These are phyloP conservation scores for Chaunax sp. DNA, from an alignment of 2,797 vertebrate species.

Conservation along the genomic window DNA sequence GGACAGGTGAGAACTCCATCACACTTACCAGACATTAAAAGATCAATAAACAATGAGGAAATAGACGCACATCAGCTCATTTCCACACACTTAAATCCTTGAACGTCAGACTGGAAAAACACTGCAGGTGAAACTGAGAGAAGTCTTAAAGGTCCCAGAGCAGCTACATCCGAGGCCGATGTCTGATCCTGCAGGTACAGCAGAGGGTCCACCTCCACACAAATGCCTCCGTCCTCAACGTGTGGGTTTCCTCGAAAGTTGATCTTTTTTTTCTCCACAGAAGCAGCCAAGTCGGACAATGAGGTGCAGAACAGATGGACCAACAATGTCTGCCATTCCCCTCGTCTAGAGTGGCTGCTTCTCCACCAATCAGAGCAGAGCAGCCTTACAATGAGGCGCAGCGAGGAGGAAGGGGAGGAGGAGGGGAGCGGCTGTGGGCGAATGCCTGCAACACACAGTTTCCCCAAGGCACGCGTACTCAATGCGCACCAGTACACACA, in stretches of 20 bases:
- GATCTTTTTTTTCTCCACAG: slow-evolving; percentile 7
- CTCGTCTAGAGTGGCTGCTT: slow-evolving; percentile 64
- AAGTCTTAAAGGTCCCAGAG: slow-evolving; percentile 21
- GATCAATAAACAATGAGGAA: slow-evolving; percentile 9
- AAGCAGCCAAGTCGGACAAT: slow-evolving; percentile 78
- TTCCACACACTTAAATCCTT: slow-evolving; percentile 43
- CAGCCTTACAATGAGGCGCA: slow-evolving; percentile 64
- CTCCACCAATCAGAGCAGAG: slow-evolving; percentile 71
- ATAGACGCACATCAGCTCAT: slow-evolving; percentile 37
- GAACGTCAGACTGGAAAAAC: neutral
- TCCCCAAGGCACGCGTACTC: slow-evolving; percentile 75
- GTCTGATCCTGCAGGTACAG: slow-evolving; percentile 11
- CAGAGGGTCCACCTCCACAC: slow-evolving; percentile 6
- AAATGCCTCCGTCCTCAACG: slow-evolving; percentile 16
- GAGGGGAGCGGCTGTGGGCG: slow-evolving; percentile 47
- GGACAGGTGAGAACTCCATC: neutral
- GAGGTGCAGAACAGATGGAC: slow-evolving; percentile 83
- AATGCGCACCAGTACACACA: slow-evolving; percentile 49
- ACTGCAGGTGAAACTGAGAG: neutral
- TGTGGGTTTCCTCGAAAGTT: neutral
- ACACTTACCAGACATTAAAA: slow-evolving; percentile 55
- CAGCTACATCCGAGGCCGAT: slow-evolving; percentile 19
- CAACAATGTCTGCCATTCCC: slow-evolving; percentile 80
- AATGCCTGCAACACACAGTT: slow-evolving; percentile 66
- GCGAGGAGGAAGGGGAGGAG: slow-evolving; percentile 19